A percentile compares a stretch with the other conserved stretches of the same genome.
phyloP scores from a whole-genome alignment of 2,113 vertebrate species.

The Macquaria ambigua region DNA sequence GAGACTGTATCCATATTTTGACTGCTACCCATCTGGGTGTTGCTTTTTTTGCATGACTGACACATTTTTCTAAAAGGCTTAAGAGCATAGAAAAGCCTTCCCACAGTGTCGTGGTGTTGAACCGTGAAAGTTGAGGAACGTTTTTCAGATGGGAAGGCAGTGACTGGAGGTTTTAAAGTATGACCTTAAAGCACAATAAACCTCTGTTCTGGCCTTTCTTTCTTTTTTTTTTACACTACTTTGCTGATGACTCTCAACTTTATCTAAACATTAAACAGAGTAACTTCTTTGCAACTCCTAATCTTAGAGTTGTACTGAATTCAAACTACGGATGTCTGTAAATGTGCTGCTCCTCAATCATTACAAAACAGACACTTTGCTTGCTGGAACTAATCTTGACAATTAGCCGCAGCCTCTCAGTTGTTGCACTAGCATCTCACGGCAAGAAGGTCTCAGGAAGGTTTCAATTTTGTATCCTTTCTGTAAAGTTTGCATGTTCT shows the following conservation, averaged over 20 bases:
- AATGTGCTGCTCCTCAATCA: background rate
- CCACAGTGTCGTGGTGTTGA: background rate
- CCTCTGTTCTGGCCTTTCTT: background rate
- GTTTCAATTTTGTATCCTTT: constrained; percentile 5
- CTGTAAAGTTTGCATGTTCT: background rate
- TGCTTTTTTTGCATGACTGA: background rate
- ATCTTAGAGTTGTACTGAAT: background rate
- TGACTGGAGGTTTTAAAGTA: background rate
- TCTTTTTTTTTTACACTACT: background rate
- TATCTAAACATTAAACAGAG: background rate
- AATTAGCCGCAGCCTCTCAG: background rate
- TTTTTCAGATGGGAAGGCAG: background rate
- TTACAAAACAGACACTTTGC: background rate
- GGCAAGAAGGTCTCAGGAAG: background rate
- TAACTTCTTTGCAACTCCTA: background rate
- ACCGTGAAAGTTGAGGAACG: background rate
- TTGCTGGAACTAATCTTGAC: background rate
- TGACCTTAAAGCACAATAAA: background rate
- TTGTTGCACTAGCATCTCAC: background rate
- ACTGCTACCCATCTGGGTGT: background rate
- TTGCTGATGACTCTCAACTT: constrained; percentile 8
- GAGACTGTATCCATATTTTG: background rate
- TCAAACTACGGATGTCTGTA: background rate
- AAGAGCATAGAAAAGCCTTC: too few relatives aligned
- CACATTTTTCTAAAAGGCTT: background rate